Base-by-base conservation (phyloP, 2,797 vertebrate genomes). In the Ctenopoma multispine region DNA sequence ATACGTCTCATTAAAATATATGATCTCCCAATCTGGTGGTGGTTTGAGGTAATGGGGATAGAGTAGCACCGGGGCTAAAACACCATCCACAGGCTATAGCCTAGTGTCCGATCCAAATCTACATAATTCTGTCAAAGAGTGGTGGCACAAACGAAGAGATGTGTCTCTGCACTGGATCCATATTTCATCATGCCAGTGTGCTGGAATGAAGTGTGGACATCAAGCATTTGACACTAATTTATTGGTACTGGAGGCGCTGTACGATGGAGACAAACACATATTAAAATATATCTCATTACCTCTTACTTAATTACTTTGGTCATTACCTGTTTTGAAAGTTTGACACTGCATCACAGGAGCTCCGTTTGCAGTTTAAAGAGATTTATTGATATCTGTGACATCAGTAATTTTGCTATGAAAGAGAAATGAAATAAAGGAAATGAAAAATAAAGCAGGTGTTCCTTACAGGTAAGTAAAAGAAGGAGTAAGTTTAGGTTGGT, bases 1-100 rank as follows among this genome's bases (percentile, higher is more conserved):
- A 94, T 93, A 94, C 84, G 90, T 91, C 94, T 94, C 93, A 94
- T 94, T 94, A 95, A 94, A 95, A 94, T 94, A 94, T 94, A 94
- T 94, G 93, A 95, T 94, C 93, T 93, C 83, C 84, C 88, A 91
- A 92, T 92, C 90, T 92, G 92, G 69, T 85, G 84, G 82, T 79
- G 86, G 90, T 91, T 89, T 89, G 88, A 92, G 91, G 88, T 91
- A 92, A 93, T 90, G 88, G 86, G 87, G 82, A 91, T 66, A 71
- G 91, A 87, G 83, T 78, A 76, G 87, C 81, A 83, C 55, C 68
- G 70, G 74, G 85, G 84, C 78, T 81, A 77, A 87, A 86, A 89
- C 75, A 82, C 69, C 82, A 85, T 77, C 85, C 63, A 76, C 68
- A 20, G 77, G 80, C 85, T 79, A 81, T 64, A 84, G 68, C 80